phyloP scores from a whole-genome alignment of 2,888 invertebrate species.

The Eupithecia vulgata region DNA sequence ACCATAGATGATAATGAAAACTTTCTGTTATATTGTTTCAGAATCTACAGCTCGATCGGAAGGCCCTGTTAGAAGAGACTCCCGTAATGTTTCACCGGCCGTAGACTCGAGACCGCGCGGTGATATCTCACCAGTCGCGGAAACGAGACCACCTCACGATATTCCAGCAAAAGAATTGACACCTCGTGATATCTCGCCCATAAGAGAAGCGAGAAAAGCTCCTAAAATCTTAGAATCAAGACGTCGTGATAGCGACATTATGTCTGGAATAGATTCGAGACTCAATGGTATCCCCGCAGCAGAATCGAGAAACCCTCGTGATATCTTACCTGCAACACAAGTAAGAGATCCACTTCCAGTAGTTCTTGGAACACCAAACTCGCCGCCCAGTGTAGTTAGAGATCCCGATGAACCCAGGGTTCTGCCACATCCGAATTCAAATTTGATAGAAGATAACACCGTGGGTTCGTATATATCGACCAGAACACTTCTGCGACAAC shows the following conservation, averaged over 20 bases:
- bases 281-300: neutral
- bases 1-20: neutral
- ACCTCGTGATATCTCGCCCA: conserved; percentile 1
- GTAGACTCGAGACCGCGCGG: neutral
- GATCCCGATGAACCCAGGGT: neutral
- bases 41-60: neutral
- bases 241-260: neutral
- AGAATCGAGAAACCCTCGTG: neutral
- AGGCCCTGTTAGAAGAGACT: neutral
- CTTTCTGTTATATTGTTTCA: neutral
- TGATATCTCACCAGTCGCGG: neutral
- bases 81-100: neutral
- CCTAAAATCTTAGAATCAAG: neutral
- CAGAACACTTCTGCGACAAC: neutral
- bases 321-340: neutral
- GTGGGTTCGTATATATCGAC: neutral
- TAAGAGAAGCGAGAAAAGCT: neutral
- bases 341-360: neutral
- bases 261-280: neutral
- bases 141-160: neutral
- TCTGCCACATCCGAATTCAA: neutral
- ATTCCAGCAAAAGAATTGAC: neutral
- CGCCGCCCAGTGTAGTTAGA: neutral
- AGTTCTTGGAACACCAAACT: neutral
- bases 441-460: neutral